These are phyloP conservation scores for Diadema setosum DNA, from an alignment of 35 echinoderm and acorn worm genomes.

Conservation along the genomic window DNA sequence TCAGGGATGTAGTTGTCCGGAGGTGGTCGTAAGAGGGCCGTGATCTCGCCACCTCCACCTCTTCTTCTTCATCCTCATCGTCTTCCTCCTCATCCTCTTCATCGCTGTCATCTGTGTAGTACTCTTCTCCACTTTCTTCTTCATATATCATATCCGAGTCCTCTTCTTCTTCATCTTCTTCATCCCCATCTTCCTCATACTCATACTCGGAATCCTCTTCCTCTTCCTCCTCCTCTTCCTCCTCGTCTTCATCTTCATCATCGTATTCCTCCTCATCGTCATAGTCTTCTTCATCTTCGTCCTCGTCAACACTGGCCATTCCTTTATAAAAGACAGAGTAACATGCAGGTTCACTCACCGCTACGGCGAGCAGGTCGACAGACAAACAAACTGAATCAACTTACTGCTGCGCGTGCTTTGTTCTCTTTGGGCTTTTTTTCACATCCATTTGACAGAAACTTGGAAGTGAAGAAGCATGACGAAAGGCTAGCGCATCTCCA, in stretches of 20 bases:
- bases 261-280: slow-evolving; percentile 34
- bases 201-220: slow-evolving; percentile 12
- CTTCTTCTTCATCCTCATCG: slow-evolving; percentile 28
- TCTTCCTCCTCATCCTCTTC: slow-evolving; percentile 27
- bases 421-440: too few relatives aligned
- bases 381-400: too few relatives aligned
- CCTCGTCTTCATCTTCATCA: slow-evolving; percentile 28
- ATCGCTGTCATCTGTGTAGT: neutral
- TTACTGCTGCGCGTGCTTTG: too few relatives aligned
- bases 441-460: too few relatives aligned
- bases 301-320: slow-evolving; percentile 29
- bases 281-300: neutral
- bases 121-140: neutral
- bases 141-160: slow-evolving; percentile 2
- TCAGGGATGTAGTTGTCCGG: slow-evolving; percentile 43
- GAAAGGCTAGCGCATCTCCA: too few relatives aligned
- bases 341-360: neutral
- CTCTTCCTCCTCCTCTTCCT: slow-evolving; percentile 21
- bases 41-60: neutral
- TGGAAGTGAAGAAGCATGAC: too few relatives aligned
- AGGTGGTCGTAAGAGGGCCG: slow-evolving; percentile 41
- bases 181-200: neutral
- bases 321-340: slow-evolving; percentile 15
- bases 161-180: slow-evolving; percentile 15
- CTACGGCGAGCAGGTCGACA: too few relatives aligned